Evolutionary conservation across 2,888 invertebrate species (phyloP), one percentile per base, ranked within the genome.

Genomic region (Leuctra nigra): DNA sequence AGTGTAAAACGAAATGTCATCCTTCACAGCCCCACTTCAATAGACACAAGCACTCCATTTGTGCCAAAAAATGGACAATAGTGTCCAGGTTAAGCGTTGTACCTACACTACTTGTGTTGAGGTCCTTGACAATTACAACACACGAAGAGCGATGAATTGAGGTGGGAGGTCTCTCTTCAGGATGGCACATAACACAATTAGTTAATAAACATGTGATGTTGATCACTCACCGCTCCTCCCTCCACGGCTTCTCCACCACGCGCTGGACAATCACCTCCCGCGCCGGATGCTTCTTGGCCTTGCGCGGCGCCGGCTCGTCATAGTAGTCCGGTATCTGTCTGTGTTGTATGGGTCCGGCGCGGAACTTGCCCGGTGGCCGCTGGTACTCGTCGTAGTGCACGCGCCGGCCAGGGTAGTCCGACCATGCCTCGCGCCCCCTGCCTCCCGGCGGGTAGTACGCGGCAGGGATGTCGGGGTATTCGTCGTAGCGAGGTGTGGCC

Each of bases 181-280:
- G n/a, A n/a, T n/a, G n/a, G n/a, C n/a, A n/a, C n/a, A n/a, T n/a
- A n/a, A n/a, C n/a, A n/a, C n/a, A n/a, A n/a, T n/a, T n/a, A n/a
- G n/a, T n/a, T n/a, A n/a, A n/a, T n/a, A n/a, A n/a, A n/a, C n/a
- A n/a, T n/a, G n/a, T n/a, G n/a, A n/a, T n/a, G n/a, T n/a, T n/a
- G 29, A 1, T 13, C 13, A 53, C 44, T 57, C 53, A 63, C 63
- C 63, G 64, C 13, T 64, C 64, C 57, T 65, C 66, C 35, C 72
- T 65, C 69, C 75, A 70, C 0, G 68, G 63, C 60, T 72, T 72
- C 1, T 71, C 68, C 39, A 81, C 83, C 36, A 81, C 83, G 23
- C 87, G 80, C 69, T 88, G 87, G 0, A 89, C 87, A 61, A 87
- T 87, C 1, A 88, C 88, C 68, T 86, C 86, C 4, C 85, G 77